Conservation (phyloP, 1,140 invertebrate species). For the Mya arenaria region DNA sequence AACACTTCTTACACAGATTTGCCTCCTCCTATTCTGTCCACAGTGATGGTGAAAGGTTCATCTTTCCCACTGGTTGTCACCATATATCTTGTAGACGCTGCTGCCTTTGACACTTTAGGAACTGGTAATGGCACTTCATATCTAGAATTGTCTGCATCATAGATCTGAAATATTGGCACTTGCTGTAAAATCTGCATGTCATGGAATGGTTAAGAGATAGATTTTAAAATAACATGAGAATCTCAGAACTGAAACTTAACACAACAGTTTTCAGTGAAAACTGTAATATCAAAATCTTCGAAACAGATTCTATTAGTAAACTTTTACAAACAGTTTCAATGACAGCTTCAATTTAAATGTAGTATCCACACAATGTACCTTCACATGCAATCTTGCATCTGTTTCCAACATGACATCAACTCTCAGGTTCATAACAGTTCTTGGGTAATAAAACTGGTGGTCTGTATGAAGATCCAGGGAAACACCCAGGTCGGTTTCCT, state of each 20-base stretch:
- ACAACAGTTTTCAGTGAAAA: not conserved
- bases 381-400: conserved; percentile 32
- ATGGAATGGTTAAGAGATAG: not conserved
- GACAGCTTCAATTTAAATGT: not conserved
- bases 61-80: conserved; percentile 52
- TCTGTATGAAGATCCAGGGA: not conserved
- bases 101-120: conserved; percentile 39
- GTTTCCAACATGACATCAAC: conserved; percentile 47
- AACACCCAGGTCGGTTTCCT: conserved; percentile 34
- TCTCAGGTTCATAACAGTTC: not conserved
- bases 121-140: conserved; percentile 64
- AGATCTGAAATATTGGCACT: conserved; percentile 54
- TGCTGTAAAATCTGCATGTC: not conserved
- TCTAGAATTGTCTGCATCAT: conserved; percentile 52
- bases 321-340: not conserved
- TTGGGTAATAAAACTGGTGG: conserved; percentile 33
- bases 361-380: not conserved
- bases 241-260: not conserved
- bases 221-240: too few relatives aligned
- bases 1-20: not conserved
- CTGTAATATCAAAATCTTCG: not conserved
- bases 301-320: not conserved
- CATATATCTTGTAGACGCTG: conserved; percentile 37
- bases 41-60: conserved; percentile 56
- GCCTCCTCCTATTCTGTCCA: conserved; percentile 16